These are phyloP conservation scores for Atrina japonica DNA, from an alignment of 2,888 invertebrate species.

Conservation along the genomic window DNA sequence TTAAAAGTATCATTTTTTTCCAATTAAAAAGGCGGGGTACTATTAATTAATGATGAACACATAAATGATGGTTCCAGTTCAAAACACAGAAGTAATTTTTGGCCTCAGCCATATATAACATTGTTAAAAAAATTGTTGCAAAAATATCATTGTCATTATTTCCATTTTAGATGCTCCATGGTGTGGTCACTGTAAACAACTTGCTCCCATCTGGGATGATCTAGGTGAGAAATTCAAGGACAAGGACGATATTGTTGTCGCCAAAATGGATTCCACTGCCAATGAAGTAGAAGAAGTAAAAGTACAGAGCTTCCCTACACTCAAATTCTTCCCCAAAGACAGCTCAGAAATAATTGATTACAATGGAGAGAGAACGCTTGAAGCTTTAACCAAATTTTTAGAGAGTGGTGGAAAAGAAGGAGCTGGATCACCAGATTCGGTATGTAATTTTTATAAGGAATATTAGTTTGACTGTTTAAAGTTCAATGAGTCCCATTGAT, in stretches of 20 bases:
- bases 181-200: constrained; percentile 98
- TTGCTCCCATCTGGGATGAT: constrained; percentile 97
- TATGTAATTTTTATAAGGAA: constrained; percentile 31
- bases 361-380: constrained; percentile 96
- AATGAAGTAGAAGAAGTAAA: constrained; percentile 98
- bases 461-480: too few relatives aligned
- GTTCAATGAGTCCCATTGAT: too few relatives aligned
- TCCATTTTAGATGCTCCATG: constrained; percentile 90
- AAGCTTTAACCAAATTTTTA: constrained; percentile 95
- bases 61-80: too few relatives aligned
- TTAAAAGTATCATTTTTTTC: too few relatives aligned
- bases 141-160: too few relatives aligned
- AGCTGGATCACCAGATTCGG: constrained; percentile 71
- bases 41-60: too few relatives aligned
- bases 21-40: too few relatives aligned
- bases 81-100: too few relatives aligned
- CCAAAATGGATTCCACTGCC: constrained; percentile 99
- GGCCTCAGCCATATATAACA: too few relatives aligned
- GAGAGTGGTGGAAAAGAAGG: constrained; percentile 93
- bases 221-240: constrained; percentile 96
- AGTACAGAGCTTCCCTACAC: constrained; percentile 89
- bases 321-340: constrained; percentile 91
- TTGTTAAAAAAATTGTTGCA: too few relatives aligned
- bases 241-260: constrained; percentile 90
- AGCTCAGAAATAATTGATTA: constrained; percentile 96